phyloP scores from a whole-genome alignment of 2,113 vertebrate species.

The Tautogolabrus adspersus region DNA sequence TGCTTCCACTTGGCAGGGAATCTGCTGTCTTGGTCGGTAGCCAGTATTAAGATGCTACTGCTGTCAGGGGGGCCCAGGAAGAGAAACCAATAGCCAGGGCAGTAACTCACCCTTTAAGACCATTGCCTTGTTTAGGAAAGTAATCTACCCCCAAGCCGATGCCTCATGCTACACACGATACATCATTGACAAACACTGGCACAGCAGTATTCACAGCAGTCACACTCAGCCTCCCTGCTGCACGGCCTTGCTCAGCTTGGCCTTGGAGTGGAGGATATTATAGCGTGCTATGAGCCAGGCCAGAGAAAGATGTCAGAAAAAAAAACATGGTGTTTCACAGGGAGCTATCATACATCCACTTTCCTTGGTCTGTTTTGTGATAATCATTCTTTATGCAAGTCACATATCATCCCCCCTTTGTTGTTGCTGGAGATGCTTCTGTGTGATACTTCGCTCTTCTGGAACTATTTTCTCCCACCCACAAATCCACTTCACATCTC shows the following conservation, averaged over 20 bases:
- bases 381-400: constrained; percentile 26
- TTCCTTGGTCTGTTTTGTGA: constrained; percentile 18
- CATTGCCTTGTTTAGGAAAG: constrained; percentile 66
- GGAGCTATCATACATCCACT: not conserved
- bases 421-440: constrained; percentile 13
- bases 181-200: constrained; percentile 74
- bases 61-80: constrained; percentile 68
- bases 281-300: constrained; percentile 23
- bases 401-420: constrained; percentile 28
- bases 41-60: constrained; percentile 73
- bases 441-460: constrained; percentile 21
- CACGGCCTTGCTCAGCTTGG: constrained; percentile 31
- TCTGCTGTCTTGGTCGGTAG: constrained; percentile 57
- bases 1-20: constrained; percentile 65
- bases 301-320: constrained; percentile 26
- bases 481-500: constrained; percentile 19
- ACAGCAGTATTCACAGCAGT: constrained; percentile 61
- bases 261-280: constrained; percentile 37
- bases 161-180: constrained; percentile 62
- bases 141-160: constrained; percentile 66
- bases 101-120: constrained; percentile 72
- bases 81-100: constrained; percentile 63
- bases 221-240: constrained; percentile 43
- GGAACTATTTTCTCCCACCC: constrained; percentile 28
- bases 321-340: constrained; percentile 11